These are phyloP conservation scores for Sarcophaga variegata DNA, from an alignment of 2,888 invertebrate species.

Conservation along the genomic window DNA sequence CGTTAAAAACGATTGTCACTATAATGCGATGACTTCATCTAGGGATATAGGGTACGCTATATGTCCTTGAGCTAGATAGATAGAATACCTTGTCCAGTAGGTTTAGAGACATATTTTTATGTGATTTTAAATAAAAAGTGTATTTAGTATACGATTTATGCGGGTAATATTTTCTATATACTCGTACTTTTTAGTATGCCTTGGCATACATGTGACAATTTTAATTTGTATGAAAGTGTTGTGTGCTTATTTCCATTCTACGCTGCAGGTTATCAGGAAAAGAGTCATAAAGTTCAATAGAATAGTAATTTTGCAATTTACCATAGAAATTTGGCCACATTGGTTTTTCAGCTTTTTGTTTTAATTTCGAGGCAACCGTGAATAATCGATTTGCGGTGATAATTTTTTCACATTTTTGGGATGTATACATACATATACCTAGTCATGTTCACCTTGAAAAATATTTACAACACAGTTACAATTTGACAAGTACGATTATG, in stretches of 20 bases:
- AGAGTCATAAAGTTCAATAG: slow-evolving; percentile 41
- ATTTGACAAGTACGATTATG: slow-evolving; percentile 21
- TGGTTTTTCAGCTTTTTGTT: slow-evolving; percentile 35
- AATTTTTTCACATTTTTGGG: slow-evolving; percentile 20
- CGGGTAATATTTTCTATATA: no score
- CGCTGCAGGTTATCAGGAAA: slow-evolving; percentile 54
- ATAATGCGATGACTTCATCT: no score
- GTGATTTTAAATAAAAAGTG: no score
- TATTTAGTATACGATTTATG: no score
- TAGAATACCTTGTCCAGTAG: no score
- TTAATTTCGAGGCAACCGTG: slow-evolving; percentile 51
- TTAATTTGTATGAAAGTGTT: no score
- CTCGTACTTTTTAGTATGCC: no score
- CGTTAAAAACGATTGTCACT: no score
- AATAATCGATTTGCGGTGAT: slow-evolving; percentile 60
- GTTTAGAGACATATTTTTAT: no score
- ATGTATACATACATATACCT: background rate
- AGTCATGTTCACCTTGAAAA: slow-evolving; percentile 25
- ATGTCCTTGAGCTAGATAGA: no score
- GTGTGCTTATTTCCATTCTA: background rate
- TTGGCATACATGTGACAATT: no score
- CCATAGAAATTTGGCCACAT: slow-evolving; percentile 47
- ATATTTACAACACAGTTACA: slow-evolving; percentile 34
- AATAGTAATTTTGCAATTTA: slow-evolving; percentile 34
- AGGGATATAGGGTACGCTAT: no score